Evolutionary conservation across 2,113 vertebrate genomes (phyloP), one percentile per base, ranked within the genome.

Genomic region (Butorides virescens): DNA sequence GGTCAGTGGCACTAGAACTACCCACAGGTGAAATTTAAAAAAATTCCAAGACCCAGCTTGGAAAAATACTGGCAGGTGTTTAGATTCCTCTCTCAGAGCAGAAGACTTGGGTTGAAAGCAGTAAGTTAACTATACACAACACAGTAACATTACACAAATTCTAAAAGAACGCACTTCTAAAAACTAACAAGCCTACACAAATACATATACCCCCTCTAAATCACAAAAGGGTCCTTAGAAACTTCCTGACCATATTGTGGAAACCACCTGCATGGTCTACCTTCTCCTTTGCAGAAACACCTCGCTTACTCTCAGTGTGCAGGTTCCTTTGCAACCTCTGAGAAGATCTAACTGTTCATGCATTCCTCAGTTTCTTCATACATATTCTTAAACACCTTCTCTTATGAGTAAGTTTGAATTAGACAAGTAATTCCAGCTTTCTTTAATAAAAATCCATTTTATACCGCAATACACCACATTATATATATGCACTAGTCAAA

Each of bases 61-160:
- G 46, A 46, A 79, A 90, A 93, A 82, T 17, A 42, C 39, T 4
- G 3, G 46, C 12, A 2, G 1, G 53, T 16, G 4, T 59, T 72
- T 7, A 56, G 44, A 63, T 18, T 30, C 34, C 21, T 22, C 44
- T 50, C 22, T n/a, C 15, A 53, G 21, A 76, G 26, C 0, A 0
- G 11, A 83, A 37, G 36, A 44, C 9, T 32, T 44, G 7, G 22
- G 14, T 10, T 89, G 37, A 15, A 82, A 80, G 22, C 42, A 68
- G 34, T 46, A 47, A 72, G 36, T 21, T 5, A 79, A 56, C 53
- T 46, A 46, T 5, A 62, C 3, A 15, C 6, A 78, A 65, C 22
- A 68, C 5, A 52, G 2, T 11, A 72, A 19, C 4, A 53, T 15
- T 34, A 58, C 30, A 52, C 13, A 34, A 66, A 72, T 56, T 76